phyloP scores from a whole-genome alignment of 2,113 vertebrate genomes.

The Mustelus asterias region DNA sequence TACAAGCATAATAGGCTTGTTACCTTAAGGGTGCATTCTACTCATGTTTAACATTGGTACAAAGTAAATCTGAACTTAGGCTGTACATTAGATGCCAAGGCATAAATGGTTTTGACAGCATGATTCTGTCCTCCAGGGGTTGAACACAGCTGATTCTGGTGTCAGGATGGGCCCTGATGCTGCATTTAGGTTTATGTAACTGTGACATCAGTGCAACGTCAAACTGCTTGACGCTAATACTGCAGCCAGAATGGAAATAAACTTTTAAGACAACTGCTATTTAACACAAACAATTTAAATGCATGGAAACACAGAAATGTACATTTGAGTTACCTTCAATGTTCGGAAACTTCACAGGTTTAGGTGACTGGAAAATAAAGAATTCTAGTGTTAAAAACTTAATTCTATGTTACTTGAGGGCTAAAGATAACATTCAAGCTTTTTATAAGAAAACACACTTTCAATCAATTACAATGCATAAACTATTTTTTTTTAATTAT shows the following conservation, averaged over 20 bases:
- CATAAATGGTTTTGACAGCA: not conserved
- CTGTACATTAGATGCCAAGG: not conserved
- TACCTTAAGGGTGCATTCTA: not conserved
- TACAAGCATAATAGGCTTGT: not conserved
- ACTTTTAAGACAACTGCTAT: not conserved
- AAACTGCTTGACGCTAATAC: not conserved
- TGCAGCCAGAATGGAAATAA: not conserved
- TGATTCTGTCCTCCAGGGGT: not conserved
- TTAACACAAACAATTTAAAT: not conserved
- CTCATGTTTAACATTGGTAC: not conserved
- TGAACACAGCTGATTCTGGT: not conserved
- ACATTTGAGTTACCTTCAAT: constrained; percentile 8
- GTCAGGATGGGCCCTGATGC: not conserved
- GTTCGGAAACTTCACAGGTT: not conserved
- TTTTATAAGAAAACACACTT: not conserved
- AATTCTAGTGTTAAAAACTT: not conserved
- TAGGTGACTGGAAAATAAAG: not conserved
- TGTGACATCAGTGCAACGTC: not conserved
- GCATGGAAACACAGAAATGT: not conserved
- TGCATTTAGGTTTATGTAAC: not conserved
- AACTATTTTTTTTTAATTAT: not conserved
- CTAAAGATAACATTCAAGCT: not conserved
- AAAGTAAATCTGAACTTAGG: not conserved
- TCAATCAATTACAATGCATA: not conserved
- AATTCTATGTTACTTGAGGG: not conserved